Conservation (phyloP, 2,888 invertebrate genomes). For the Oligia fasciuncula region DNA sequence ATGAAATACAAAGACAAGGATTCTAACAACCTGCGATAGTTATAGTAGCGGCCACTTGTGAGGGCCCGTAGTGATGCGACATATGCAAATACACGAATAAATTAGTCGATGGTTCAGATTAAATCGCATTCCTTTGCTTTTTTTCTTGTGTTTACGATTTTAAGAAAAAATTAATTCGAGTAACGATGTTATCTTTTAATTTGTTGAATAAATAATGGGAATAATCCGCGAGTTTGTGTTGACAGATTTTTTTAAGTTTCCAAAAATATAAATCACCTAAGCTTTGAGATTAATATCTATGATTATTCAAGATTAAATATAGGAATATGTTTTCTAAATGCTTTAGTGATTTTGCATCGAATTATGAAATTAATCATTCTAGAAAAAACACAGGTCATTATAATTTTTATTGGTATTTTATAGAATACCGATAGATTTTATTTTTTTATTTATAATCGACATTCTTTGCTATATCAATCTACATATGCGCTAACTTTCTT, state of each 20-base stretch:
- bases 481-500: background rate
- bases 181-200: conserved; percentile 56
- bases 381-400: conserved; percentile 22
- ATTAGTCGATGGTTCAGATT: conserved; percentile 56
- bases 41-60: conserved; percentile 75
- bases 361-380: conserved; percentile 26
- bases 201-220: conserved; percentile 42
- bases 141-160: conserved; percentile 31
- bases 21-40: conserved; percentile 65
- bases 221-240: conserved; percentile 22
- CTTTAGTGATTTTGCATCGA: conserved; percentile 31
- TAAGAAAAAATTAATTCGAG: conserved; percentile 37
- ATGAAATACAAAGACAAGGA: conserved; percentile 65
- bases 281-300: conserved; percentile 41
- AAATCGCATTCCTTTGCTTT: conserved; percentile 14
- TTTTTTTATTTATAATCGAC: background rate
- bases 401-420: background rate
- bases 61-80: conserved; percentile 76
- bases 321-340: conserved; percentile 31
- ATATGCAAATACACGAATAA: conserved; percentile 64
- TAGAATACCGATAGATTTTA: background rate
- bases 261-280: conserved; percentile 50
- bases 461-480: background rate
- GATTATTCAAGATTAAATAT: conserved; percentile 53
- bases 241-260: conserved; percentile 41